phyloP scores from a whole-genome alignment of 1,140 invertebrate species.

The Neodiprion lecontei region DNA sequence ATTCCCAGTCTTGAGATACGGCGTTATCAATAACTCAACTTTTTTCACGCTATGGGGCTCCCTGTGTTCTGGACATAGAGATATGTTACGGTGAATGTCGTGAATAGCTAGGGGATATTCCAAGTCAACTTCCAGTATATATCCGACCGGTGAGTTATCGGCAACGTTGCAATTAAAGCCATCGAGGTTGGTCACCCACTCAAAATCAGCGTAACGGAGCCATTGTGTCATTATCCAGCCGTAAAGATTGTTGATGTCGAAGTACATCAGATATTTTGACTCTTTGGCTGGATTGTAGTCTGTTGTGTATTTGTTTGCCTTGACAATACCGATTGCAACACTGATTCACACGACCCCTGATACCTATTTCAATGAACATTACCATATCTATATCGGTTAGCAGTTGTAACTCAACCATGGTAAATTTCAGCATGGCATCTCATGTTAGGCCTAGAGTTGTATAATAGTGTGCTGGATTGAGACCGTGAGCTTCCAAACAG shows the following conservation, averaged over 20 bases:
- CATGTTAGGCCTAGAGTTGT: conserved; percentile 36
- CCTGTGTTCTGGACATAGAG: conserved; percentile 53
- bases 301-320: no score
- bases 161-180: conserved; percentile 42
- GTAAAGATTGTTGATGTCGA: conserved; percentile 65
- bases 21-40: conserved; percentile 37
- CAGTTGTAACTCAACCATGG: conserved; percentile 54
- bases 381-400: conserved; percentile 54
- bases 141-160: conserved; percentile 34
- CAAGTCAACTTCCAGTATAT: not conserved
- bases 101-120: conserved; percentile 62
- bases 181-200: conserved; percentile 46
- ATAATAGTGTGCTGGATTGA: conserved; percentile 47
- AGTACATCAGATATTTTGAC: conserved; percentile 51
- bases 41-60: conserved; percentile 34
- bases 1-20: conserved; percentile 49
- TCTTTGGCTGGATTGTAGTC: conserved; percentile 9
- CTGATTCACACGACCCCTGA: conserved; percentile 47
- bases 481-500: conserved; percentile 33
- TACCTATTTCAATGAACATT: conserved; percentile 47
- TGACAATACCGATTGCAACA: conserved; percentile 41
- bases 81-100: conserved; percentile 28
- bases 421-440: conserved; percentile 46
- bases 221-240: conserved; percentile 56
- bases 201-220: conserved; percentile 53